phyloP scores from a whole-genome alignment of 2,888 invertebrate genomes.

The Apoda limacodes region DNA sequence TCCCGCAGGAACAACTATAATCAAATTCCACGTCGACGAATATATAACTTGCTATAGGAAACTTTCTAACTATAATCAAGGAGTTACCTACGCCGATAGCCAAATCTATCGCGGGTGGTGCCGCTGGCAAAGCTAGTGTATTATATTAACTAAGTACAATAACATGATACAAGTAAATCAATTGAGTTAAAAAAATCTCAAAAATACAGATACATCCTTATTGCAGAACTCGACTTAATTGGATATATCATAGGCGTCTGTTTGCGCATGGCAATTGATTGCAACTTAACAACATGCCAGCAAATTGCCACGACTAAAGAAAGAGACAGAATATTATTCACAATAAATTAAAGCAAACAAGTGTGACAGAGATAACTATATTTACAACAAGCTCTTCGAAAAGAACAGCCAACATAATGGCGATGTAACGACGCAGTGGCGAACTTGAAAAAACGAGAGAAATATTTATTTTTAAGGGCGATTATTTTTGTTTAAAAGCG shows the following conservation, averaged over 20 bases:
- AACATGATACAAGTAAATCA: neutral
- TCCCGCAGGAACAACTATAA: no score
- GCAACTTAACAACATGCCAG: constrained; percentile 67
- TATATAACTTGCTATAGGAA: no score
- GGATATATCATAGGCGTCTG: constrained; percentile 71
- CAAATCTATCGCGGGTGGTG: no score
- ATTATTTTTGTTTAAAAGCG: constrained; percentile 55
- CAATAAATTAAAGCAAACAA: neutral
- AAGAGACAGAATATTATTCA: constrained; percentile 28
- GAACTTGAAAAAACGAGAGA: constrained; percentile 29
- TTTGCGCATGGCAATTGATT: constrained; percentile 71
- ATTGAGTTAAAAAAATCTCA: constrained; percentile 12
- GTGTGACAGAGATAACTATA: constrained; percentile 26
- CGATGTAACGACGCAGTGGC: constrained; percentile 39
- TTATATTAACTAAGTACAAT: neutral
- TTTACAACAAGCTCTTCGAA: constrained; percentile 17
- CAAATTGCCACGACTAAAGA: constrained; percentile 54
- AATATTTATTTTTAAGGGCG: constrained; percentile 50
- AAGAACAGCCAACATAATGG: constrained; percentile 35
- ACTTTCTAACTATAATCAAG: no score
- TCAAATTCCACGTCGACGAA: no score
- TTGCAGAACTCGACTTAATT: constrained; percentile 48
- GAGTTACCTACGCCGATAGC: no score
- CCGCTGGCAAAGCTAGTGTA: no score
- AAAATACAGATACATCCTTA: constrained; percentile 33